Base-by-base conservation (phyloP, 1,140 invertebrate genomes). In the Drosophila dunni region DNA sequence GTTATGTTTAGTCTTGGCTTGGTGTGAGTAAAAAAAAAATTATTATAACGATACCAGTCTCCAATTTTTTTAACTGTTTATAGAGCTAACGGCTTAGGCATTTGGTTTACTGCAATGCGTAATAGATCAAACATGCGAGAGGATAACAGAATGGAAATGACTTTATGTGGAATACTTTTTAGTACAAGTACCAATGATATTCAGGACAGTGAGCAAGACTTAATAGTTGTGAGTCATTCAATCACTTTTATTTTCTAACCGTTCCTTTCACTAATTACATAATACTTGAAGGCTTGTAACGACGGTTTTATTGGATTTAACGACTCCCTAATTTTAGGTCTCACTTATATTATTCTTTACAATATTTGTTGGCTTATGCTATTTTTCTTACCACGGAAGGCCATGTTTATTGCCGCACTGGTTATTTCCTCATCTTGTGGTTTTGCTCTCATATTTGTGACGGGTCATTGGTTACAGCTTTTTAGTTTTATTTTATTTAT, bases 1-100 rank as follows among this genome's bases (percentile, higher is more conserved):
- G 78, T 86, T 1, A 85, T 86, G 82, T 86, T 86, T 24, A 69
- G 77, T n/a, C 46, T 85, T 1, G 82, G 82, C 0, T 4, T 74
- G 17, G 34, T 81, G 82, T 86, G 51, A 74, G 82, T 77, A 45
- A 40, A 51, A 36, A 48, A 33, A 15, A 5, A 11, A 38, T 38
- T 38, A 38, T 7, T 20, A 11, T 2, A 1, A 20, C 17, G 17
- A 20, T 20, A 11, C 2, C 9, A 17, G 2, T 1, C 0, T 11
- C n/a, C n/a, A n/a, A n/a, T 11, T n/a, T 36, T 20, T 8, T 44
- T 20, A 0, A 9, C 10, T 42, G 15, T 44, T 2, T 7, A 0
- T 60, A 86, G 82, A 7, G 64, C 82, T 0, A 73, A 86, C 17
- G 82, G 82, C 0, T 10, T 86, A 0, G 82, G 82, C 0, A 40